A percentile compares a stretch with the other conserved stretches of the same genome.
phyloP scores from a whole-genome alignment of 2,888 invertebrate genomes.

The Lasioglossum malachurum region DNA sequence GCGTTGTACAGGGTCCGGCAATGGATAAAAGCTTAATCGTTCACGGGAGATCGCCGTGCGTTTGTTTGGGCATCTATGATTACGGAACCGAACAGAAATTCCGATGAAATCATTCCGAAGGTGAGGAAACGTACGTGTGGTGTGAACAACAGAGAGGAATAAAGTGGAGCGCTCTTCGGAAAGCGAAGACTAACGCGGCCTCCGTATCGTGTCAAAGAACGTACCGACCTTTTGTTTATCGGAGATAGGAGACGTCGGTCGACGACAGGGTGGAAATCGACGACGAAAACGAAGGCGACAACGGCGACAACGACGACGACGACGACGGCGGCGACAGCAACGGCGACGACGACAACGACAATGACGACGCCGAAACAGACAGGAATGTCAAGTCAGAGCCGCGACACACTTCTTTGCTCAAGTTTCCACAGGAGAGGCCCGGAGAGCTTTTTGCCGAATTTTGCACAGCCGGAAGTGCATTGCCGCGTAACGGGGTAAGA shows the following conservation, averaged over 20 bases:
- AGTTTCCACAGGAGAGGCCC: conserved; percentile 25
- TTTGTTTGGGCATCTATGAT: conserved; percentile 23
- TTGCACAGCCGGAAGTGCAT: conserved; percentile 74
- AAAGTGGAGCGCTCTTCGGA: conserved; percentile 11
- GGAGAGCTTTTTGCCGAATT: conserved; percentile 58
- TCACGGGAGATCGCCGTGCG: conserved; percentile 30
- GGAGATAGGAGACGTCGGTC: conserved; percentile 26
- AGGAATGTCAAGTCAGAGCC: conserved; percentile 47
- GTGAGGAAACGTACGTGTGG: conserved; percentile 14
- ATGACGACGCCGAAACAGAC: conserved; percentile 1
- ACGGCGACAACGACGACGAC: too few species aligned
- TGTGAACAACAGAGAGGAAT: background rate
- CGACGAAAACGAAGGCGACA: conserved; percentile 3
- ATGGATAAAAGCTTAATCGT: conserved; percentile 17
- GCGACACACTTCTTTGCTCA: conserved; percentile 39
- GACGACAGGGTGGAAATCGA: conserved; percentile 17
- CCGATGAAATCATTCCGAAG: conserved; percentile 44
- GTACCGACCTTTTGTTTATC: conserved; percentile 65
- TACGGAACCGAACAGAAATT: conserved; percentile 26
- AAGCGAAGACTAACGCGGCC: conserved; percentile 21
- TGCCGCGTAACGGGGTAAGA: conserved; percentile 57
- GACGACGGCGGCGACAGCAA: background rate
- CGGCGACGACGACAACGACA: background rate
- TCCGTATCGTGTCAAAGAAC: conserved; percentile 31
- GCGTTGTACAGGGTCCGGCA: background rate